Evolutionary conservation across 1,140 invertebrate species (phyloP).

Genomic region (Liolophura sinensis): DNA sequence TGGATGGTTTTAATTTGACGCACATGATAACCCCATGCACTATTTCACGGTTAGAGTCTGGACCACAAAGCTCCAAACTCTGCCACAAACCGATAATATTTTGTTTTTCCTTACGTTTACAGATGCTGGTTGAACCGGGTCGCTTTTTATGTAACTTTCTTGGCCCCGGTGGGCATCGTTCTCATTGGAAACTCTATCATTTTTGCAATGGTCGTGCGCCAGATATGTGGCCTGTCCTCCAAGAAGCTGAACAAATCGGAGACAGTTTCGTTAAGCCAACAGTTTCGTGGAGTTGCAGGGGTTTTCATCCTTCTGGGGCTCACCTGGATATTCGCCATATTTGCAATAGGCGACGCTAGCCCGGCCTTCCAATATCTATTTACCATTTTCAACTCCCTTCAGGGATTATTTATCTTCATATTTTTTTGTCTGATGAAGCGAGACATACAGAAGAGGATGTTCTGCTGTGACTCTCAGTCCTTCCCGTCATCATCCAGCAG

Average conservation of each 20-base stretch:
- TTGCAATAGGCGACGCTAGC: conserved; percentile 57
- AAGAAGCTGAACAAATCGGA: conserved; percentile 41
- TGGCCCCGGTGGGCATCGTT: conserved; percentile 61
- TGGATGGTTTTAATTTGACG: background rate
- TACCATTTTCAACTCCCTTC: conserved; percentile 62
- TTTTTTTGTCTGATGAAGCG: conserved; percentile 61
- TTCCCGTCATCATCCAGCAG: no score
- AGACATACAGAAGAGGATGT: conserved; percentile 49
- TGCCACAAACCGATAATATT: background rate
- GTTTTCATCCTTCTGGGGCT: conserved; percentile 63
- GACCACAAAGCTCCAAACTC: background rate
- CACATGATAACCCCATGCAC: background rate
- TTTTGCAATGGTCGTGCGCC: conserved; percentile 58
- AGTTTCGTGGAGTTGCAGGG: conserved; percentile 61
- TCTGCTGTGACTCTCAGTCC: no score
- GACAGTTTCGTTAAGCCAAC: conserved; percentile 31
- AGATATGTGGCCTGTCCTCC: conserved; percentile 28
- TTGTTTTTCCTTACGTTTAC: conserved; percentile 11
- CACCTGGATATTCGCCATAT: conserved; percentile 63
- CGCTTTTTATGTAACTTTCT: conserved; percentile 58
- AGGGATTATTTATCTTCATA: conserved; percentile 63
- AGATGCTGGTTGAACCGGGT: conserved; percentile 55
- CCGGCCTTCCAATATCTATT: conserved; percentile 63
- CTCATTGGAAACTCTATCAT: conserved; percentile 59
- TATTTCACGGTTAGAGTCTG: background rate